Percentiles rank a stretch among this genome's conserved stretches.
These are phyloP conservation scores for Oryzias javanicus DNA, from an alignment of 2,113 vertebrate genomes.

Conservation along the genomic window DNA sequence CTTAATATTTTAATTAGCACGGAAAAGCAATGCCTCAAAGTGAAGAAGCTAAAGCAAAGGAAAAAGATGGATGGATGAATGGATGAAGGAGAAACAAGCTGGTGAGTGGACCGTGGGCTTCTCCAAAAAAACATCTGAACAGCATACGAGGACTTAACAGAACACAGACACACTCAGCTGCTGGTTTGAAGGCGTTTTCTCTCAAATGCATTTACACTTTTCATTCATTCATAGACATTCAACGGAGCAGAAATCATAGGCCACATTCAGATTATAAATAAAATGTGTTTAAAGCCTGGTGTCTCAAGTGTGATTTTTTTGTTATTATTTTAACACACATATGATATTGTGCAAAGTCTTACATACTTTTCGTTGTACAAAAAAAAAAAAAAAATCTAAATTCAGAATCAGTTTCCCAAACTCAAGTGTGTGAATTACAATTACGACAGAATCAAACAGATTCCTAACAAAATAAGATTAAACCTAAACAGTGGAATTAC, in stretches of 20 bases:
- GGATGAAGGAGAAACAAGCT: constrained; percentile 19
- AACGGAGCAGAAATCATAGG: too few species aligned
- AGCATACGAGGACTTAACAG: constrained; percentile 1
- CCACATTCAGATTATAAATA: background rate
- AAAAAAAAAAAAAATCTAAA: too few species aligned
- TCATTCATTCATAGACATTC: background rate
- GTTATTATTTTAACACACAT: too few species aligned
- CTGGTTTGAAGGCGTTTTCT: constrained; percentile 7
- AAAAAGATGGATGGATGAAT: constrained; percentile 24
- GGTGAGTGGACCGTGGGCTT: constrained; percentile 17
- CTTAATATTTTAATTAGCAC: constrained; percentile 79
- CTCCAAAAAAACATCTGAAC: constrained; percentile 18
- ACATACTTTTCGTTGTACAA: too few species aligned
- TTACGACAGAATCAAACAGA: too few species aligned
- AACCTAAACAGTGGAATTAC: constrained; percentile 5
- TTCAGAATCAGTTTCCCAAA: too few species aligned
- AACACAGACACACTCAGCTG: constrained; percentile 10
- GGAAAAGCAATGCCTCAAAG: constrained; percentile 52
- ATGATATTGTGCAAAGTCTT: too few species aligned
- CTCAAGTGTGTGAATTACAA: too few species aligned
- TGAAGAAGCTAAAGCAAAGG: constrained; percentile 30
- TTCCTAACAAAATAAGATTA: background rate
- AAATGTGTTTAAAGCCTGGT: background rate
- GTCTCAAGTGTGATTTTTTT: too few species aligned
- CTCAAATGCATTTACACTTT: background rate